Conservation (phyloP, 1,140 invertebrate species). For the Gonioctena quinquepunctata region DNA sequence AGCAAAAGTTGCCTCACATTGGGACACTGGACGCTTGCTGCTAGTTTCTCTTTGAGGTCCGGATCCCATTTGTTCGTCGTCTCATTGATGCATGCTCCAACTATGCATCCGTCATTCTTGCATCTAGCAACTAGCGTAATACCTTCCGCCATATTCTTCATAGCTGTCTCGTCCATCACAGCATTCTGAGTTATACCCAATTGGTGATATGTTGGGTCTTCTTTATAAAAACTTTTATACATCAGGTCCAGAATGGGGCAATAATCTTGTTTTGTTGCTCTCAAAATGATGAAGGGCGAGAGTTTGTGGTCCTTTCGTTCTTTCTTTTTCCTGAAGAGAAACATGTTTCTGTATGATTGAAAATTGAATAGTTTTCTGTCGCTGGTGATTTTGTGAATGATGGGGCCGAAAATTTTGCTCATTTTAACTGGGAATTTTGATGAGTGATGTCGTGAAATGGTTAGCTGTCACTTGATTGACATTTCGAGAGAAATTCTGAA, state of each 20-base stretch:
- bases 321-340: neutral
- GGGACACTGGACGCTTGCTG: conserved; percentile 40
- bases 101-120: conserved; percentile 49
- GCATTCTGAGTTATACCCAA: conserved; percentile 11
- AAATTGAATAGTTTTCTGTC: neutral
- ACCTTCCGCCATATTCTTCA: conserved; percentile 50
- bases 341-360: neutral
- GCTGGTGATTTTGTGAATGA: conserved; percentile 29
- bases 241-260: conserved; percentile 42
- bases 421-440: conserved; percentile 29
- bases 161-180: conserved; percentile 37
- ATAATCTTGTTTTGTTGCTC: conserved; percentile 39
- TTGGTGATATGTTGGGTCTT: conserved; percentile 40
- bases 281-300: conserved; percentile 37
- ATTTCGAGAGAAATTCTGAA: no score
- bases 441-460: neutral
- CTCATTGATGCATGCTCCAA: conserved; percentile 56
- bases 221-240: conserved; percentile 42
- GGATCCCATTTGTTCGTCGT: conserved; percentile 46
- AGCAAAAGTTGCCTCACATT: conserved; percentile 49
- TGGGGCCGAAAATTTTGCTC: conserved; percentile 21
- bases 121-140: conserved; percentile 52
- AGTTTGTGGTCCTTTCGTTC: conserved; percentile 13
- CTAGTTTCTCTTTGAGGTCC: conserved; percentile 43
- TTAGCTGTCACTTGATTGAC: neutral